phyloP scores from a whole-genome alignment of 2,113 vertebrate species.

The Lagopus muta region DNA sequence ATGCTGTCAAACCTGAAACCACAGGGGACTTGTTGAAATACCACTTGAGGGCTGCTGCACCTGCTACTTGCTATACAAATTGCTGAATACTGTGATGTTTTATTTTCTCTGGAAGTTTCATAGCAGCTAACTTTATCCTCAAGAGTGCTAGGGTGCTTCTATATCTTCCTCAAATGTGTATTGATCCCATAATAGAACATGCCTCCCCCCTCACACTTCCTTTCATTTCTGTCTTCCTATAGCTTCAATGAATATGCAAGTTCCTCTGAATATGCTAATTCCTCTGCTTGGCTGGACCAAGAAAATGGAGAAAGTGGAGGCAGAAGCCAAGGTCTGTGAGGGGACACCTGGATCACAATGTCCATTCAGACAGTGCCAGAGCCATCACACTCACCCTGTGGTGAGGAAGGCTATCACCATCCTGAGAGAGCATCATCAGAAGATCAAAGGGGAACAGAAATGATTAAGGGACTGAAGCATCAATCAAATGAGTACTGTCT shows the following conservation, averaged over 20 bases:
- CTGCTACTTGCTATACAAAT: neutral
- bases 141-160: neutral
- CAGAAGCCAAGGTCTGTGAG: neutral
- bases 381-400: rapidly evolving
- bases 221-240: neutral
- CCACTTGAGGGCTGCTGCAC: conserved; percentile 17
- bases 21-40: conserved; percentile 18
- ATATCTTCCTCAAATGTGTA: neutral
- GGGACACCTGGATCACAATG: neutral
- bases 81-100: neutral
- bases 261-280: neutral
- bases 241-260: neutral
- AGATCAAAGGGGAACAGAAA: neutral
- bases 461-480: neutral
- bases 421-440: neutral
- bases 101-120: neutral
- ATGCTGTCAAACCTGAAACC: conserved; percentile 16
- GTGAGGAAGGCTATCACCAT: neutral
- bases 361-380: neutral
- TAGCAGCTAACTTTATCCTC: neutral
- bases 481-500: neutral
- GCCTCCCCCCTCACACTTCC: neutral
- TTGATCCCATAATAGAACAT: neutral
- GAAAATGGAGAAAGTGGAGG: neutral
- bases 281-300: neutral